Conservation (phyloP, 2,113 vertebrate genomes). For the Alligator sinensis region DNA sequence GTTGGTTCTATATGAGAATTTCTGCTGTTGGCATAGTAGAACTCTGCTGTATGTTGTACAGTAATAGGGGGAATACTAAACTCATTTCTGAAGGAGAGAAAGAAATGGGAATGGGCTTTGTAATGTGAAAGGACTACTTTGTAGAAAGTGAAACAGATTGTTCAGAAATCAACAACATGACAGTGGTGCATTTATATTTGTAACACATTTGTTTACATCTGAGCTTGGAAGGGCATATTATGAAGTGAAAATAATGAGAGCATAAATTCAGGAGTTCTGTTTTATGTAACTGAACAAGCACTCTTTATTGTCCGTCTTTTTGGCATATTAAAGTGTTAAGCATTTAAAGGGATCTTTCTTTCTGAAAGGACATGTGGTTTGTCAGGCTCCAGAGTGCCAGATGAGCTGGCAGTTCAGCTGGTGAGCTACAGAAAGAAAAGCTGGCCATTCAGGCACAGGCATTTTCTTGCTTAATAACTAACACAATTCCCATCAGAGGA, state of each 20-base stretch:
- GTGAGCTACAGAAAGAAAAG: constrained; percentile 42
- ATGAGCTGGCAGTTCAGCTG: constrained; percentile 58
- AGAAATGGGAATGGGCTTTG: background rate
- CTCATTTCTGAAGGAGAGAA: background rate
- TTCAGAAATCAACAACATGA: background rate
- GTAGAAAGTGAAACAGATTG: background rate
- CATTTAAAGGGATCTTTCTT: constrained; percentile 63
- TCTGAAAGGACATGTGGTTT: constrained; percentile 33
- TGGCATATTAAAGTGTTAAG: constrained; percentile 53
- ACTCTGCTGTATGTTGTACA: background rate
- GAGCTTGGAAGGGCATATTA: background rate
- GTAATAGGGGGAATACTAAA: too few relatives aligned
- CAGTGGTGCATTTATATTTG: constrained; percentile 37
- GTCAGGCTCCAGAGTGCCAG: constrained; percentile 42
- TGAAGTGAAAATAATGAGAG: constrained; percentile 24
- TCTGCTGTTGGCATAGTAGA: background rate
- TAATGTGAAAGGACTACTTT: constrained; percentile 3
- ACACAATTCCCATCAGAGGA: constrained; percentile 16
- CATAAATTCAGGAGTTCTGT: constrained; percentile 34
- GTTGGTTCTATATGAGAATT: background rate
- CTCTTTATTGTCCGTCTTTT: constrained; percentile 29
- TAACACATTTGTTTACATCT: background rate
- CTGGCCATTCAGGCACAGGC: background rate
- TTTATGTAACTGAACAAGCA: constrained; percentile 29
- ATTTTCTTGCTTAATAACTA: background rate